Conservation (phyloP, 1,140 invertebrate species). For the Drosophila malerkotliana region DNA sequence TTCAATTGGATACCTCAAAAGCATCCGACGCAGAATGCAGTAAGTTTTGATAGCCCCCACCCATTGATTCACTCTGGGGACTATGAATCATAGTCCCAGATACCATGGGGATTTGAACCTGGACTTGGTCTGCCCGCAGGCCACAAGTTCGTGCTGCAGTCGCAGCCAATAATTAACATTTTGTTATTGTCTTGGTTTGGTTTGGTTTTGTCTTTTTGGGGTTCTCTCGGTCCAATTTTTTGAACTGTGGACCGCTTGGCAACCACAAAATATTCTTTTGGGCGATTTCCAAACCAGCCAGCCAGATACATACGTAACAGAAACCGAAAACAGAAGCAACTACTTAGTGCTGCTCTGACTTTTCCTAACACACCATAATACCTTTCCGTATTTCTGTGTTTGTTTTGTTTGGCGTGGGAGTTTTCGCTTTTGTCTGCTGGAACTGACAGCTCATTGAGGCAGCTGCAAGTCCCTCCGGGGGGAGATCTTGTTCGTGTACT, state of each 20-base stretch:
- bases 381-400: constrained; percentile 24
- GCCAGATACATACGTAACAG: constrained; percentile 54
- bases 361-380: constrained; percentile 41
- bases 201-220: constrained; percentile 17
- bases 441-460: constrained; percentile 56
- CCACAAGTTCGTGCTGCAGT: constrained; percentile 54
- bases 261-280: constrained; percentile 79
- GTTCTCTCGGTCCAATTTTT: constrained; percentile 43
- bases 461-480: constrained; percentile 22
- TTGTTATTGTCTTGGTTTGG: constrained; percentile 51
- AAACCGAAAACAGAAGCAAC: constrained; percentile 19
- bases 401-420: constrained; percentile 61
- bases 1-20: constrained; percentile 27
- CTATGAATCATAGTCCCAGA: constrained; percentile 54
- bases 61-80: background rate
- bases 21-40: constrained; percentile 56
- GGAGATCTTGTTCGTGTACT: constrained; percentile 36
- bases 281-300: constrained; percentile 60
- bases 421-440: constrained; percentile 64
- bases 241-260: constrained; percentile 49
- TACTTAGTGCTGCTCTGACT: constrained; percentile 28
- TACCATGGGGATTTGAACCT: constrained; percentile 24
- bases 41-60: constrained; percentile 43
- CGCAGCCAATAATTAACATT: constrained; percentile 64
- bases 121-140: constrained; percentile 37